Conservation (phyloP, 2,113 vertebrate species). For the Spheniscus mendiculus region DNA sequence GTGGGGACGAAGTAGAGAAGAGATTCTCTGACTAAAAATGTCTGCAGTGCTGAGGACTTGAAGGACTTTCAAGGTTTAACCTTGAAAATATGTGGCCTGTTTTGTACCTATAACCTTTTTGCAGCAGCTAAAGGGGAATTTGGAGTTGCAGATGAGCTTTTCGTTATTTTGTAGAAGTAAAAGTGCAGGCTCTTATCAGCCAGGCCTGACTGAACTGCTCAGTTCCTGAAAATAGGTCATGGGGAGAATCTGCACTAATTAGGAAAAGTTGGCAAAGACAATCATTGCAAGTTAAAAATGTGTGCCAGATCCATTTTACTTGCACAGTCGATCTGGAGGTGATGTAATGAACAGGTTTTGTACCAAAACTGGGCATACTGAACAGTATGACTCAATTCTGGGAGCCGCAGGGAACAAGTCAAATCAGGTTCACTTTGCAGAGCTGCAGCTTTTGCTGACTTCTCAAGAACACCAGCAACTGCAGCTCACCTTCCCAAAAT, state of each 20-base stretch:
- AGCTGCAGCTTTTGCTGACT: not conserved
- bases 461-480: not conserved
- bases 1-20: not conserved
- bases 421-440: constrained; percentile 14
- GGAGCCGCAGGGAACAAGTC: not conserved
- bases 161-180: not conserved
- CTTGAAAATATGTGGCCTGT: not conserved
- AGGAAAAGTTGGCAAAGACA: constrained; percentile 3
- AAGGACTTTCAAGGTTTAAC: not conserved
- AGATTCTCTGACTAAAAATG: not conserved
- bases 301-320: not conserved
- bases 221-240: not conserved
- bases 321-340: not conserved
- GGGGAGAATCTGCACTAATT: not conserved
- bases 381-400: not conserved
- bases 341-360: constrained; percentile 8
- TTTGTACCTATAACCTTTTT: not conserved
- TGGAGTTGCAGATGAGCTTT: not conserved
- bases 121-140: not conserved
- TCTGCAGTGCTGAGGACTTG: not conserved
- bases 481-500: not conserved
- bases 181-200: not conserved
- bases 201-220: not conserved
- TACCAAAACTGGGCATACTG: not conserved
- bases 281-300: not conserved